phyloP scores from a whole-genome alignment of 2,113 vertebrate species.

The Pampusana beccarii region DNA sequence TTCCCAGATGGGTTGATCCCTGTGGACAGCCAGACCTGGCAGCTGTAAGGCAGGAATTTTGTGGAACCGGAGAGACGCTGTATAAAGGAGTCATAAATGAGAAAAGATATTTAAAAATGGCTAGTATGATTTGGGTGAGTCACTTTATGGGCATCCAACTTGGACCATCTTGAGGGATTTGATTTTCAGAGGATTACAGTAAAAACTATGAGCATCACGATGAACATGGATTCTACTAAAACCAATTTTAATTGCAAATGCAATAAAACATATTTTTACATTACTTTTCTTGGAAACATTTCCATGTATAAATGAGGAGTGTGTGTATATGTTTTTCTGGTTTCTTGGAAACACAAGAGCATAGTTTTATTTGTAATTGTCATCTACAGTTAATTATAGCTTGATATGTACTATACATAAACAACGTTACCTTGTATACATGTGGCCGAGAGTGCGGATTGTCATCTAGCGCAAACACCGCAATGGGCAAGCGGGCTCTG shows the following conservation, averaged over 20 bases:
- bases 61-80: background rate
- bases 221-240: constrained; percentile 72
- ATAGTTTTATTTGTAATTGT: constrained; percentile 76
- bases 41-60: background rate
- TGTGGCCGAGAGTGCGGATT: background rate
- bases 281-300: constrained; percentile 79
- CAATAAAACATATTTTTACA: constrained; percentile 73
- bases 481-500: background rate
- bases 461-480: background rate
- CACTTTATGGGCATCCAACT: constrained; percentile 32
- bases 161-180: constrained; percentile 52
- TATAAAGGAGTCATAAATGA: background rate
- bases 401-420: constrained; percentile 62
- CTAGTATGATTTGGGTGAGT: constrained; percentile 40
- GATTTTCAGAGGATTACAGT: constrained; percentile 51
- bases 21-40: background rate
- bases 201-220: constrained; percentile 50
- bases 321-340: constrained; percentile 69
- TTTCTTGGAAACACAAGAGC: constrained; percentile 79
- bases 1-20: background rate
- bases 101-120: background rate
- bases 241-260: constrained; percentile 79
- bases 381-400: constrained; percentile 77
- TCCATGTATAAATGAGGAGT: constrained; percentile 68
- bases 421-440: constrained; percentile 51